These are phyloP conservation scores for Oceanites oceanicus DNA, from an alignment of 2,113 vertebrate species.

Conservation along the genomic window DNA sequence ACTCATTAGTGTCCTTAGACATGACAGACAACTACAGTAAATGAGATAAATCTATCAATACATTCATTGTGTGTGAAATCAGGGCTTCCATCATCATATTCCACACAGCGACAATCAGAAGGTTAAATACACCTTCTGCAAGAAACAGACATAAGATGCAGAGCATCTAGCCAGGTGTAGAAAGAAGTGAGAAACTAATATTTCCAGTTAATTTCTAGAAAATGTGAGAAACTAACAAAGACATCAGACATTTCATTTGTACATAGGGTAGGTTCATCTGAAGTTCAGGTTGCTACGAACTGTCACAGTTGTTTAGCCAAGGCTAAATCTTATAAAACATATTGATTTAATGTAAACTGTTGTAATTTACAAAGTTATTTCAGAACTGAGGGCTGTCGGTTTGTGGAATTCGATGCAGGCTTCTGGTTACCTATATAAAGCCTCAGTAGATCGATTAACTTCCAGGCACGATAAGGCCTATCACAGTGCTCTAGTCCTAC, in stretches of 20 bases:
- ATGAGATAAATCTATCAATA: conserved; percentile 92
- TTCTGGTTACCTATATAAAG: neutral
- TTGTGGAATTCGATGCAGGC: neutral
- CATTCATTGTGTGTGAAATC: conserved; percentile 83
- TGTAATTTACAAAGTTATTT: conserved; percentile 43
- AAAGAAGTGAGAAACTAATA: neutral
- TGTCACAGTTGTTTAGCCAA: conserved; percentile 71
- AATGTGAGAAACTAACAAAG: conserved; percentile 56
- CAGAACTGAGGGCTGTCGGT: conserved; percentile 6
- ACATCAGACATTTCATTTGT: conserved; percentile 80
- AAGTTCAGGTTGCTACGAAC: conserved; percentile 82
- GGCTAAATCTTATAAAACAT: conserved; percentile 58
- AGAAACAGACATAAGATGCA: conserved; percentile 53
- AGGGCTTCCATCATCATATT: conserved; percentile 66
- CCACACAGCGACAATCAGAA: conserved; percentile 59
- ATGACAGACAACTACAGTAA: conserved; percentile 92
- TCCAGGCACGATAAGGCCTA: neutral
- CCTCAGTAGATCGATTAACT: neutral
- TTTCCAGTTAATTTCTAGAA: too few species aligned
- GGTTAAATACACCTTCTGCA: conserved; percentile 65
- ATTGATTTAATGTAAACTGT: conserved; percentile 57
- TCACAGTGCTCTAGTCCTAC: neutral
- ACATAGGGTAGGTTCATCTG: conserved; percentile 78
- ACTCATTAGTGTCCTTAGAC: conserved; percentile 88
- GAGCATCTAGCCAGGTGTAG: conserved; percentile 35